Evolutionary conservation across 2,113 vertebrate species (phyloP), one percentile per base, ranked within the genome.

Genomic region (Gobio gobio): DNA sequence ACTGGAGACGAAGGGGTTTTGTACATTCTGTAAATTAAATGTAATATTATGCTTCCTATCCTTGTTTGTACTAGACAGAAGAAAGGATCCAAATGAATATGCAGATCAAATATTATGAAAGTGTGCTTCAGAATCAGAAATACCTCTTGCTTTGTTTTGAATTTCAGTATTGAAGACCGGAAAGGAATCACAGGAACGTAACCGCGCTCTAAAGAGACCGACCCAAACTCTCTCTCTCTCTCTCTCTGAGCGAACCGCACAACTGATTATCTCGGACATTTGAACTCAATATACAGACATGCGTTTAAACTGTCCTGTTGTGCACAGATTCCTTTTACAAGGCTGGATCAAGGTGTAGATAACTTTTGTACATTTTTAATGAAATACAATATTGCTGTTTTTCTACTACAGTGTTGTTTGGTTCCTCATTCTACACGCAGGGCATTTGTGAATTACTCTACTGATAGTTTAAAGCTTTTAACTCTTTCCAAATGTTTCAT

Each of bases 361-460:
- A 96, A 91, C 77, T 96, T 99, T 98, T 98, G 96, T 98, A 97
- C 95, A 98, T 97, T 94, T 94, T 89, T 86, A 68, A 84, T 80
- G 59, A 94, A 93, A 96, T 93, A 94, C 92, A 96, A 88, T 94
- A 95, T 95, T 92, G 96, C 94, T 90, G 89, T 90, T 92, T 91
- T 94, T 93, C 89, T 92, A 93, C 90, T 88, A 13, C 70, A 78
- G 22, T 82, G 58, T 36, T 56, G 77, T 89, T 75, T 90, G 89
- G 79, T 72, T 83, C 59, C 83, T 91, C 22, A 43, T 49, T 87
- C 56, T 36, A 43, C 29, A 75, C 6, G 2, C 14, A n/a, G 8
- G 20, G 6, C 9, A 5, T 51, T 54, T 4, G 10, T 56, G 45
- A 66, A 66, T 3, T 20, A 20, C 33, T 36, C 33, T 1, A 18